Evolutionary conservation across 2,888 invertebrate genomes (phyloP), one percentile per base, ranked within the genome.

Genomic region (Nymphalis c-album): DNA sequence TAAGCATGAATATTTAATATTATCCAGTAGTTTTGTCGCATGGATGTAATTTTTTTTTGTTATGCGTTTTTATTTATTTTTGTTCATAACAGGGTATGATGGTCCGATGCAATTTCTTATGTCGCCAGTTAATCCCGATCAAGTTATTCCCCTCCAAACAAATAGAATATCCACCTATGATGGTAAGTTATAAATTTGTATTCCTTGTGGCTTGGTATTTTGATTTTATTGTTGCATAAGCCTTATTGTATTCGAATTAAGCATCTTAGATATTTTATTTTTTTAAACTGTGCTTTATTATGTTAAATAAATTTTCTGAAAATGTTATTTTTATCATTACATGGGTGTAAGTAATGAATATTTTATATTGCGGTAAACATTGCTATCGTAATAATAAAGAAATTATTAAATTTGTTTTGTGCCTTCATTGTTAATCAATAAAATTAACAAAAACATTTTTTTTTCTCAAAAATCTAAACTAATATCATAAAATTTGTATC

Each of bases 81-180:
- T 81, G 77, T 18, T 50, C 83, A 70, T 78, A 79, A 77, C 85
- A 96, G 96, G 95, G 82, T 97, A 97, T 85, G 97, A 97, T 93
- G 96, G 97, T 65, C 97, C 97, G 75, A 94, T 97, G 93, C 97
- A 97, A 90, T 97, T 95, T 86, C 95, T 95, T 78, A 96, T 96
- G 94, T 95, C 95, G 51, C 94, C 95, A 77, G 95, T 96, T 79
- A 96, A 96, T 92, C 96, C 96, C 47, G 97, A 97, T 88, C 95
- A 95, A 92, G 94, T 95, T 71, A 93, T 95, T 78, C 91, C 92
- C 71, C 87, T 92, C 74, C 93, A 91, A 84, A 93, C 93, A 73
- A 92, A 91, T 84, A 90, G 92, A 83, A 87, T 92, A 81, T 91
- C 91, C 62, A 92, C 92, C 5, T 93, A 88, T 78, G 93, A 93